These are phyloP conservation scores for Sclerurus mexicanus DNA, from an alignment of 2,113 vertebrate genomes.

Conservation along the genomic window DNA sequence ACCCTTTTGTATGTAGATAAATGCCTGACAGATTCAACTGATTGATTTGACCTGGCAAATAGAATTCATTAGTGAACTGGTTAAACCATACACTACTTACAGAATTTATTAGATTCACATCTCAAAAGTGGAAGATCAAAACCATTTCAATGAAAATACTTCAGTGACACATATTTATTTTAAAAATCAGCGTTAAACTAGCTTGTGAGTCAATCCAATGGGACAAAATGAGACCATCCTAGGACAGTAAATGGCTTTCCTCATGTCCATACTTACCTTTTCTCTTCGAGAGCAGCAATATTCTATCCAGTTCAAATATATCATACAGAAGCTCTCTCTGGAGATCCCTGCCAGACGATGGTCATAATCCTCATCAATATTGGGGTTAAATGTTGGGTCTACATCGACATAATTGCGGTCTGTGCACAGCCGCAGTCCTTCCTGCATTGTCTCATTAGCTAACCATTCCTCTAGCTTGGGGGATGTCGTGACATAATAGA, in stretches of 20 bases:
- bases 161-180: background rate
- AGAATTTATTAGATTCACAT: background rate
- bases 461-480: slow-evolving; percentile 95
- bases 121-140: background rate
- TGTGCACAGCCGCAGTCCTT: slow-evolving; percentile 86
- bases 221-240: background rate
- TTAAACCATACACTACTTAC: background rate
- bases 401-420: slow-evolving; percentile 96
- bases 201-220: background rate
- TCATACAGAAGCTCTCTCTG: slow-evolving; percentile 92
- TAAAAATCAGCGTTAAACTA: background rate
- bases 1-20: background rate
- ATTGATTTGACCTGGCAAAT: background rate
- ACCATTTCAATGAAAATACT: background rate
- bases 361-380: slow-evolving; percentile 98
- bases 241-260: background rate
- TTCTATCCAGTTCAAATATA: slow-evolving; percentile 96
- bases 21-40: background rate
- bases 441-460: slow-evolving; percentile 93
- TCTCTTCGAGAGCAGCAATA: slow-evolving; percentile 92
- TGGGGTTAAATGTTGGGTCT: slow-evolving; percentile 98
- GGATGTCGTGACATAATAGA: slow-evolving; percentile 93
- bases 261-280: slow-evolving; percentile 72
- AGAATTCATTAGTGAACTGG: background rate
- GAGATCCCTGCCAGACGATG: slow-evolving; percentile 95